phyloP scores from a whole-genome alignment of 1,140 invertebrate genomes.

The Phymastichus coffea region DNA sequence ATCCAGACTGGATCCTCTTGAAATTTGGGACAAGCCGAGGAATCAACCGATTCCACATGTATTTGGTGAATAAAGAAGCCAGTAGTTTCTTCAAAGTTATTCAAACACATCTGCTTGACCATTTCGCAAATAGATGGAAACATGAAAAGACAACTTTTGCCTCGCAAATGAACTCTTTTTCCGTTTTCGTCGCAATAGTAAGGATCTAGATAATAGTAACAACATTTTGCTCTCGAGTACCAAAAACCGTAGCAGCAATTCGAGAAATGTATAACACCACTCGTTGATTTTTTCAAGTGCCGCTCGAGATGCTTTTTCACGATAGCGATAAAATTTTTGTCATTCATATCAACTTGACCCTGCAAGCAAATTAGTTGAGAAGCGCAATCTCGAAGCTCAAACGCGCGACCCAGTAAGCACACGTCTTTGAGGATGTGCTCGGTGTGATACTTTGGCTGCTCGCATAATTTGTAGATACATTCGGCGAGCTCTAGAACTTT shows the following conservation, averaged over 20 bases:
- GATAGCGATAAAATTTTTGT: constrained; percentile 10
- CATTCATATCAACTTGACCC: constrained; percentile 4
- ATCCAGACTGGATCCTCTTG: constrained; percentile 52
- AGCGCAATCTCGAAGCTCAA: constrained; percentile 47
- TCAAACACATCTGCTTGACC: constrained; percentile 43
- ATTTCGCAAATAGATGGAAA: constrained; percentile 42
- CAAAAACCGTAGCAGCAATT: constrained; percentile 56
- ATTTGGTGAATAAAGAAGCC: constrained; percentile 51
- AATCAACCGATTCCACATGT: constrained; percentile 48
- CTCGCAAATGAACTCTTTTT: constrained; percentile 27
- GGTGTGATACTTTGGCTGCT: constrained; percentile 39
- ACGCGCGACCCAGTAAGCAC: constrained; percentile 45
- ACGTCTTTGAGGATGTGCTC: constrained; percentile 46
- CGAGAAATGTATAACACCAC: constrained; percentile 50
- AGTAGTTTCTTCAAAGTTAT: constrained; percentile 38
- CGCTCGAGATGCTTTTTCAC: constrained; percentile 38
- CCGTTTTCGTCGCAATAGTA: constrained; percentile 44
- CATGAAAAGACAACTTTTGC: constrained; percentile 40
- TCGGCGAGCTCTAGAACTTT: constrained; percentile 45
- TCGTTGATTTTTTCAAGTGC: constrained; percentile 36
- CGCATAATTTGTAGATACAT: constrained; percentile 40
- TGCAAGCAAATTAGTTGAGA: constrained; percentile 32
- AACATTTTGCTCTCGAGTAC: constrained; percentile 42
- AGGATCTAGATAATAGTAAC: constrained; percentile 52
- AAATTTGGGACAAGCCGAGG: constrained; percentile 31